A percentile compares a stretch with the other conserved stretches of the same genome.
Evolutionary conservation across 1,140 invertebrate species (phyloP).

Genomic region (Linepithema humile): DNA sequence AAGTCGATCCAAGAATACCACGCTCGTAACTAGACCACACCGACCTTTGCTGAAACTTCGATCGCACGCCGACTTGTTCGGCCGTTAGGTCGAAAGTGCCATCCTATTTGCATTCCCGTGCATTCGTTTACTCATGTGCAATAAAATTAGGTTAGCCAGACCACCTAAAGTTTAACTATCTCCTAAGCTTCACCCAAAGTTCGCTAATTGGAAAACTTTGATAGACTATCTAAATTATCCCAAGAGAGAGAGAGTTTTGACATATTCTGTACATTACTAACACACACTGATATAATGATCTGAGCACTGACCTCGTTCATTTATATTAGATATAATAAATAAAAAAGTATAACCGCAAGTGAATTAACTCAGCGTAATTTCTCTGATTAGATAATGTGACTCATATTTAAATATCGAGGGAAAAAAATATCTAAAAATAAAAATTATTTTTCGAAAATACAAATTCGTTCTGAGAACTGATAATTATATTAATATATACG

Average conservation of each 20-base stretch:
- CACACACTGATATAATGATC: background rate
- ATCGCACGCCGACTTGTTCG: constrained; percentile 34
- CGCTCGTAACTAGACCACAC: constrained; percentile 68
- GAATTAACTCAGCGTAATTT: too few species aligned
- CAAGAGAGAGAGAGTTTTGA: too few species aligned
- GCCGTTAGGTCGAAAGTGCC: constrained; percentile 12
- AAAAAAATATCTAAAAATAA: too few species aligned
- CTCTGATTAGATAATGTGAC: too few species aligned
- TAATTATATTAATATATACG: too few species aligned
- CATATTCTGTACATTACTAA: background rate
- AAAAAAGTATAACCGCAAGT: too few species aligned
- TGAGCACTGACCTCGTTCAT: background rate
- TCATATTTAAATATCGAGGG: too few species aligned
- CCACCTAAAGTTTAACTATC: background rate
- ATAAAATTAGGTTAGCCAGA: constrained; percentile 10
- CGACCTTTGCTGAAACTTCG: constrained; percentile 69
- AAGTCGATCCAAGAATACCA: constrained; percentile 74
- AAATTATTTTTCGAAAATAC: too few species aligned
- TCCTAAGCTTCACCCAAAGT: background rate
- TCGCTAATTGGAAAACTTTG: background rate
- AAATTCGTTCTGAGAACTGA: too few species aligned
- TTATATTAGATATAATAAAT: background rate
- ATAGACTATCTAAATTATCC: background rate
- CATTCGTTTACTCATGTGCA: background rate
- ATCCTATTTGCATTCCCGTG: constrained; percentile 17